Evolutionary conservation across 1,140 invertebrate species (phyloP).

Genomic region (Hylaeus volcanicus): DNA sequence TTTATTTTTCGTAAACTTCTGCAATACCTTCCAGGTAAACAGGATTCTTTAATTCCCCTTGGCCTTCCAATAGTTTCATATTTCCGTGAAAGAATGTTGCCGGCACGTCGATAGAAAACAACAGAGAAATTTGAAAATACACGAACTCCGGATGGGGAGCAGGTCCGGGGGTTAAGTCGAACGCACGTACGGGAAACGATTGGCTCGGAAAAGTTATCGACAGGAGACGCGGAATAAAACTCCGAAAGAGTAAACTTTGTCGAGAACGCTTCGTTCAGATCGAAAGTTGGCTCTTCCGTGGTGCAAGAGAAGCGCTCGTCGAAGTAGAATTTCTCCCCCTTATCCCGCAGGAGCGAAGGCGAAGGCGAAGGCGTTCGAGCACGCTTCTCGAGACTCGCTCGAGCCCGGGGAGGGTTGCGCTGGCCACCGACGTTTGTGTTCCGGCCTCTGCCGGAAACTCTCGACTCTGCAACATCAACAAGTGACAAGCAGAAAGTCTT

Average conservation of each 20-base stretch:
- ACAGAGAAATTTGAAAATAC: slow-evolving; percentile 2
- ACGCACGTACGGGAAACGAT: slow-evolving; percentile 11
- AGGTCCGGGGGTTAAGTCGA: slow-evolving; percentile 7
- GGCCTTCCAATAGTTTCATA: too few species aligned
- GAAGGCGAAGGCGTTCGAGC: slow-evolving; percentile 6
- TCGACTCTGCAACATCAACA: slow-evolving; percentile 47
- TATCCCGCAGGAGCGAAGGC: slow-evolving; percentile 1
- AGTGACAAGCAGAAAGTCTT: slow-evolving; percentile 42
- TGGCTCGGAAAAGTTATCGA: slow-evolving; percentile 34
- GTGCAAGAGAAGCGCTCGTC: slow-evolving; percentile 30
- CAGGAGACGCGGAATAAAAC: slow-evolving; percentile 7
- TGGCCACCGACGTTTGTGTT: slow-evolving; percentile 11
- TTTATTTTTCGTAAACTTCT: too few species aligned
- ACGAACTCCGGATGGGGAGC: background rate
- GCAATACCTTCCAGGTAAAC: too few species aligned
- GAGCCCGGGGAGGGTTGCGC: background rate
- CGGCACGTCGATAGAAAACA: background rate
- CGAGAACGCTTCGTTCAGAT: slow-evolving; percentile 36
- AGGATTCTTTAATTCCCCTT: too few species aligned
- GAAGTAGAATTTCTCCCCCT: slow-evolving; percentile 34
- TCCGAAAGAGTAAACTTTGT: slow-evolving; percentile 34
- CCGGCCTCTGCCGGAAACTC: slow-evolving; percentile 9
- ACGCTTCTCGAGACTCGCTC: slow-evolving; percentile 11
- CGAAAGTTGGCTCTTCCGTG: slow-evolving; percentile 40
- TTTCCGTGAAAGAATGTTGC: too few species aligned